Base-by-base conservation (phyloP, 2,888 invertebrate species). In the Caenorhabditis becei region DNA sequence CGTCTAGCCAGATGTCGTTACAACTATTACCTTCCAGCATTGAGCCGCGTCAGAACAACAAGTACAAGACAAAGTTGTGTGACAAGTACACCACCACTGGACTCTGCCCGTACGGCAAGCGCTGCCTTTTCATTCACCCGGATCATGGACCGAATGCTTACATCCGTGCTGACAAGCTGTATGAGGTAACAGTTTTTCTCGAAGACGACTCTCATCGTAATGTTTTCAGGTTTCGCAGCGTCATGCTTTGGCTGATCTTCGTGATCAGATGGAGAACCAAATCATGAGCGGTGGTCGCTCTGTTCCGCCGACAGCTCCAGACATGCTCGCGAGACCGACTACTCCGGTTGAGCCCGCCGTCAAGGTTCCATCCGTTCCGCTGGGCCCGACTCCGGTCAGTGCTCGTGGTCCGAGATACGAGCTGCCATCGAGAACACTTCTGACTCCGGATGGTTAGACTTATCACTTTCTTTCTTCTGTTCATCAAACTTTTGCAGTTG, bases 41-140 rank as follows among this genome's bases (percentile, higher is more conserved):
- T 35, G 80, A 84, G 44, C 85, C 84, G 10, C 85, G 87, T 2
- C 84, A 84, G 59, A 88, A 87, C 56, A 81, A 84, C 63, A 90
- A 90, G 82, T 91, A 90, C 87, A 89, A 89, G 71, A 90, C 90
- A 16, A 91, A 90, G 77, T 65, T 91, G 63, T 90, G 90, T 80
- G 90, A 90, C 70, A 90, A 91, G 84, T 90, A 91, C 84, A 90
- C 90, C 23, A 89, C 88, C 10, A 88, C 86, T n/a, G 90, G 90
- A 8, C 78, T 90, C n/a, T 90, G 90, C 59, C 90, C 90, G 2
- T 90, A 89, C 56, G 90, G 90, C 0, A 85, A 67, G 61, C 84
- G 90, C 7, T 90, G 90, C 44, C 83, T 91, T 51, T 90, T 90
- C 82, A 90, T 90, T 49, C 90, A 90, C 77, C 90, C 90, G 10